A percentile compares a stretch with the other conserved stretches of the same genome.
These are phyloP conservation scores for Spondyliosoma cantharus DNA, from an alignment of 2,797 vertebrate genomes.

Conservation along the genomic window DNA sequence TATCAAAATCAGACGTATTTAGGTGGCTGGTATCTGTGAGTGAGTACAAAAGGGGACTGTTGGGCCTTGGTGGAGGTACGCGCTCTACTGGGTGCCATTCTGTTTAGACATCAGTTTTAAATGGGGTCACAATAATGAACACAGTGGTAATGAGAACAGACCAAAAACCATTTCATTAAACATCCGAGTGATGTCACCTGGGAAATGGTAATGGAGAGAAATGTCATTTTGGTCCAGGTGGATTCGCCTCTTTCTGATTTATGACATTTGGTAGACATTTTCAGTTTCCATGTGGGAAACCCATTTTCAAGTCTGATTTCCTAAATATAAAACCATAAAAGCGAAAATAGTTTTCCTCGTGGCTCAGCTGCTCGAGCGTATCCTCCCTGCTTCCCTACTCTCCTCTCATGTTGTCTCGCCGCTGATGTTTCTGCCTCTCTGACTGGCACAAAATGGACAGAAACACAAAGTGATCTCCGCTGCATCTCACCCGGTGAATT, in stretches of 20 bases:
- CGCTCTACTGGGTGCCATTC: no score
- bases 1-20: no score
- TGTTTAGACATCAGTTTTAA: no score
- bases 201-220: conserved; percentile 38
- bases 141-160: neutral
- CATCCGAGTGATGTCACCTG: conserved; percentile 28
- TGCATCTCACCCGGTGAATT: conserved; percentile 10
- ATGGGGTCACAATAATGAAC: no score
- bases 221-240: conserved; percentile 58
- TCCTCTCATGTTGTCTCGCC: conserved; percentile 11
- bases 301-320: conserved; percentile 43
- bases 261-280: conserved; percentile 47
- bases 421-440: neutral
- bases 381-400: conserved; percentile 11
- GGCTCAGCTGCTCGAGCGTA: conserved; percentile 7
- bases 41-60: no score
- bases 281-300: conserved; percentile 17
- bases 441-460: conserved; percentile 9
- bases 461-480: conserved; percentile 1
- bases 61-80: no score
- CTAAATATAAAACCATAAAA: conserved; percentile 33
- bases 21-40: no score
- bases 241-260: conserved; percentile 41
- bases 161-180: conserved; percentile 56
- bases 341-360: conserved; percentile 1